These are phyloP conservation scores for Octomys mimax DNA, from an alignment of 2,797 vertebrate species.

Conservation along the genomic window DNA sequence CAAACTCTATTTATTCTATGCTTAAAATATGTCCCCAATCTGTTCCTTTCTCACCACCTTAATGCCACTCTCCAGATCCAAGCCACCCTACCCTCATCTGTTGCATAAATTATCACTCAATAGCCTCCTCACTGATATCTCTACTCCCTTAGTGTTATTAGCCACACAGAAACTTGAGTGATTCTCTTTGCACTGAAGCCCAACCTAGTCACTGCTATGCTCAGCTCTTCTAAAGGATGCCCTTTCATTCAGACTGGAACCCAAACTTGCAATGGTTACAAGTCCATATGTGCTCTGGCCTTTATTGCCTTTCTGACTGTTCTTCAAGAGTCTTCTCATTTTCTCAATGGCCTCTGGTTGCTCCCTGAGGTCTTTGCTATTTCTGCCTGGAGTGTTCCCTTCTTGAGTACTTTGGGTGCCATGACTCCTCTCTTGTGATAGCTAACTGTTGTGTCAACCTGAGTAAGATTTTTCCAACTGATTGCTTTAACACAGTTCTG, in stretches of 20 bases:
- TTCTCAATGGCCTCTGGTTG: neutral
- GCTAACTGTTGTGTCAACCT: neutral
- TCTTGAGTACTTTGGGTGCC: neutral
- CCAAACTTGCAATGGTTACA: neutral
- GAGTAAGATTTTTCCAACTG: neutral
- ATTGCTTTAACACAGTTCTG: neutral
- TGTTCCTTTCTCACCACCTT: neutral
- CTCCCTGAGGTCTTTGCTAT: neutral
- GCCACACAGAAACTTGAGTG: neutral
- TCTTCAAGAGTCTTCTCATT: neutral
- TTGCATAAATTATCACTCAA: neutral
- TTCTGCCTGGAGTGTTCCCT: neutral
- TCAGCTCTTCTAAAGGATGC: neutral
- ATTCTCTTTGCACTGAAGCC: neutral
- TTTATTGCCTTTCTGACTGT: neutral
- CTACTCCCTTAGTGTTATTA: neutral
- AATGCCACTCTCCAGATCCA: neutral
- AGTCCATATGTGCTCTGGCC: neutral
- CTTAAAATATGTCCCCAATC: neutral
- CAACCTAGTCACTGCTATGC: neutral
- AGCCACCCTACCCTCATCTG: neutral
- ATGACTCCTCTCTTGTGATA: neutral
- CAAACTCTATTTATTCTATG: neutral
- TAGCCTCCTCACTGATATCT: neutral
- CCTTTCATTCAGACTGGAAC: neutral